Evolutionary conservation across 1,140 invertebrate species (phyloP), one percentile per base, ranked within the genome.

Genomic region (Ceratina australensis): DNA sequence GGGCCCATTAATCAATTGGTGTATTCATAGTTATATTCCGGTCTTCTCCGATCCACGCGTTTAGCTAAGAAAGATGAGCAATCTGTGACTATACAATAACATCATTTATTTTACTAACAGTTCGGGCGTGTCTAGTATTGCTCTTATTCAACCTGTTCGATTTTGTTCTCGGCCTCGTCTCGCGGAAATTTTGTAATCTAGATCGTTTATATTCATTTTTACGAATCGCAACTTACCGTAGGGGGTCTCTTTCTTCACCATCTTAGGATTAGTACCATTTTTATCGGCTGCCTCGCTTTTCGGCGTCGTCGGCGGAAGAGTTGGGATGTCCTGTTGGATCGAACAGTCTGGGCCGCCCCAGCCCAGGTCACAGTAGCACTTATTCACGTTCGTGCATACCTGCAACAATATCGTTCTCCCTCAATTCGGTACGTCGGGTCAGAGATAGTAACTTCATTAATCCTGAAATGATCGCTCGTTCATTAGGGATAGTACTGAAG

Each of bases 331-430:
- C 80, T 95, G 94, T 82, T 94, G 93, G 76, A 96, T 94, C 56
- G 97, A 97, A 93, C 98, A 99, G 92, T 99, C 98, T 3, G 94
- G 91, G 26, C 97, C 98, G 47, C 94, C 95, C 97, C 97, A 99
- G 64, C 98, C 97, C 66, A 93, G 91, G 85, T 97, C 93, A 93
- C 98, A 99, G 88, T 97, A 96, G 92, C 98, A 99, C 81, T 95
- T 96, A 91, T 98, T 98, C 56, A 95, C 93, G 90, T 98, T 99
- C 2, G 98, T 98, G 92, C 98, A 99, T 63, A 96, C 95, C 98
- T 99, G 47, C 2, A 18, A 57, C 18, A 4, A 1, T n/a, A 20
- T 2, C 3, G 1, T 33, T 60, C 12, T 15, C 3, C 20, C 42
- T 64, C 4, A 1, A 16, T 15, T 64, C 8, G n/a, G n/a, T 1